Percentiles rank a stretch among this genome's conserved stretches.
phyloP scores from a whole-genome alignment of 2,113 vertebrate species.

The Vulpes lagopus region DNA sequence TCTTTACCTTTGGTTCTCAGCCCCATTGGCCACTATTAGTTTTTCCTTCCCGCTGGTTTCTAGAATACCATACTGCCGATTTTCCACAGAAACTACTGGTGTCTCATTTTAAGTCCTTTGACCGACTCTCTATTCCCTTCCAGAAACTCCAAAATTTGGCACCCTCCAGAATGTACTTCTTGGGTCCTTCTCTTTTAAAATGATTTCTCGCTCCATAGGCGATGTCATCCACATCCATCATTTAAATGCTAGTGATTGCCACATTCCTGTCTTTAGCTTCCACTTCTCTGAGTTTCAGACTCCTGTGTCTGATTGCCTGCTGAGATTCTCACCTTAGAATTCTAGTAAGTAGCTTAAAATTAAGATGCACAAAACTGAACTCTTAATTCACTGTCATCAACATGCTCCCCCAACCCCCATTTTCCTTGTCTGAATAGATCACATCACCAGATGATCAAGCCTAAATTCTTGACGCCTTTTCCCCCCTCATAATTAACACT shows the following conservation, averaged over 20 bases:
- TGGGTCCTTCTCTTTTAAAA: not conserved
- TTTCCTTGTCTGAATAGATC: not conserved
- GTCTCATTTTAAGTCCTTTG: not conserved
- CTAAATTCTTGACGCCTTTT: not conserved
- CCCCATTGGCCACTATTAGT: not conserved
- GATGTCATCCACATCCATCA: not conserved
- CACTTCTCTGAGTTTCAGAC: not conserved
- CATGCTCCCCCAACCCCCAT: not conserved
- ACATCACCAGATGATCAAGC: accelerated
- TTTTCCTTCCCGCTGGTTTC: not conserved
- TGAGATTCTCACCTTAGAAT: not conserved
- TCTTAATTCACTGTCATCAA: not conserved
- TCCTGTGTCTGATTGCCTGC: not conserved
- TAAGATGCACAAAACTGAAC: not conserved
- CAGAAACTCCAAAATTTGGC: not conserved
- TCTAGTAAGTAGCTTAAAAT: not conserved
- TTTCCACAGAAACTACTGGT: not conserved
- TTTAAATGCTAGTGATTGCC: not conserved
- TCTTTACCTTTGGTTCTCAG: not conserved
- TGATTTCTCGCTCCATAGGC: not conserved
- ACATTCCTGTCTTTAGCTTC: not conserved
- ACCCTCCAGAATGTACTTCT: not conserved
- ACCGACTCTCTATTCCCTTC: not conserved
- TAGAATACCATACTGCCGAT: not conserved
- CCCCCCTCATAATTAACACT: not conserved